Base-by-base conservation (phyloP, 2,888 invertebrate species). In the Gryllus longicercus region DNA sequence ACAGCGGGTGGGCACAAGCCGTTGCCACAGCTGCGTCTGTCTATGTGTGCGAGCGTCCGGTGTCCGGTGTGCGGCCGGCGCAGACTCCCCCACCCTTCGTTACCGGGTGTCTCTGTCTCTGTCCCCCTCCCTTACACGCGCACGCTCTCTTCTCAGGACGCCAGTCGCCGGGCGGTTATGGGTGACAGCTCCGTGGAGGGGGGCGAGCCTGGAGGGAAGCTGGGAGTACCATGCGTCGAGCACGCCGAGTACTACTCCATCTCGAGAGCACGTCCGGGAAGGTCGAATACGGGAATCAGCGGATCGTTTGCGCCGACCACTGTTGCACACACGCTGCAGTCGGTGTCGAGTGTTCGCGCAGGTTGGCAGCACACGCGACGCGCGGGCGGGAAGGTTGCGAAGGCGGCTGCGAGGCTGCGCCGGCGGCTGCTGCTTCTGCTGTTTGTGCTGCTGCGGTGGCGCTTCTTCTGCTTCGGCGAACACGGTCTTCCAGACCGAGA, bases 1-100 rank as follows among this genome's bases (percentile, higher is more conserved):
- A 63, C 63, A 63, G 63, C 63, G 63, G 63, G 63, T n/a, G n/a
- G 63, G n/a, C n/a, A n/a, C 63, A 63, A 63, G n/a, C 63, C 16
- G 16, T n/a, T 14, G 63, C 63, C 63, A n/a, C 63, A 63, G 63
- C 63, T 63, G 63, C 63, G 63, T 63, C 16, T 63, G 63, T 63
- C n/a, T 63, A n/a, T 14, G n/a, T 63, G 63, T 63, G n/a, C n/a
- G 63, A n/a, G 63, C 63, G 63, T 63, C 63, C 63, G 63, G n/a
- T 63, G 38, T 8, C 38, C 38, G 38, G 38, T n/a, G 63, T 8
- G 63, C 63, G 63, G 16, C 16, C 63, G 63, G 63, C 63, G n/a
- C 63, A 5, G 14, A 63, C 63, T 14, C n/a, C 63, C 51, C 63
- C n/a, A 14, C 63, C 63, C 63, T n/a, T n/a, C n/a, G 4, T n/a